Conservation (phyloP, 1,140 invertebrate species). For the Lucilia cuprina region DNA sequence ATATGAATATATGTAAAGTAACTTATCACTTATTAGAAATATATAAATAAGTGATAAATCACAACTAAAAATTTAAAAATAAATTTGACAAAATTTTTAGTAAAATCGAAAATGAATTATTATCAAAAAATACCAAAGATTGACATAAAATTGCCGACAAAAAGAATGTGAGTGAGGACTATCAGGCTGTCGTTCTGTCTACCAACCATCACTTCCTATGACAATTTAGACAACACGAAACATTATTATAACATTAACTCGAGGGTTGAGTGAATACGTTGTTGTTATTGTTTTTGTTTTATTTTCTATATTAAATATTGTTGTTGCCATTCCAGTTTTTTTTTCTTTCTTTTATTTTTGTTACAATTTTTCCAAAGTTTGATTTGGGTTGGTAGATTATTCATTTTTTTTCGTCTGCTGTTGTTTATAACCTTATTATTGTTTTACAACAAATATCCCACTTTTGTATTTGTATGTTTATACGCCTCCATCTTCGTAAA, state of each 20-base stretch:
- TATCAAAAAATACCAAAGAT: neutral
- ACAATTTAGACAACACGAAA: conserved; percentile 5
- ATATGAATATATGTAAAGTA: too few relatives aligned
- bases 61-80: too few relatives aligned
- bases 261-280: neutral
- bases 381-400: conserved; percentile 14
- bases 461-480: neutral
- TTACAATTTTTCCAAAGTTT: neutral
- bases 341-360: neutral
- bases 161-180: neutral
- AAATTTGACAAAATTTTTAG: neutral
- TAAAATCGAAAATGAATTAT: neutral
- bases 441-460: neutral
- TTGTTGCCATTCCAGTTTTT: too few relatives aligned
- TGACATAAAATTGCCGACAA: neutral
- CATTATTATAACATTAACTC: conserved; percentile 10
- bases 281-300: neutral
- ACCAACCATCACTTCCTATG: neutral
- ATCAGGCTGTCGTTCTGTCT: neutral
- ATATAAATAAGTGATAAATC: too few relatives aligned
- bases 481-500: neutral
- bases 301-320: too few relatives aligned
- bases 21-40: too few relatives aligned
- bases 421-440: neutral
- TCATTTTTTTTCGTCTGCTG: neutral